Percentiles rank a stretch among this genome's conserved stretches.
These are phyloP conservation scores for Villa cingulata DNA, from an alignment of 2,888 invertebrate genomes.

Conservation along the genomic window DNA sequence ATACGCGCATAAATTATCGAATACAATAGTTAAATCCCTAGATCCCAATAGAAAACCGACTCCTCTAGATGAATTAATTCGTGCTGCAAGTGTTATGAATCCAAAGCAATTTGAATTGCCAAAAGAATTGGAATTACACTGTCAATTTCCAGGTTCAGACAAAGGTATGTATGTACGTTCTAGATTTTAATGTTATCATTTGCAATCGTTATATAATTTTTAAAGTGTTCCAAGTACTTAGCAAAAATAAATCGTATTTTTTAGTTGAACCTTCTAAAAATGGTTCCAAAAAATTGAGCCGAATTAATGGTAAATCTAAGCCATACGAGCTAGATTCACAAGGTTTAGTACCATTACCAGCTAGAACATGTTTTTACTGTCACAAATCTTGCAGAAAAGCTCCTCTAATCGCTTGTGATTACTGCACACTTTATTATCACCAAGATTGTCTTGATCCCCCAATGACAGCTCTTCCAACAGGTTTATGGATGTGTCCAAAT, in stretches of 20 bases:
- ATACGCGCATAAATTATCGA: constrained; percentile 21
- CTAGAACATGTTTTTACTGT: constrained; percentile 74
- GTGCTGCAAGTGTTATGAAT: constrained; percentile 73
- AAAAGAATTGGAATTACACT: constrained; percentile 59
- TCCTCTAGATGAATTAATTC: constrained; percentile 64
- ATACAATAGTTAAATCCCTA: constrained; percentile 27
- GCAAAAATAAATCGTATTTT: background rate
- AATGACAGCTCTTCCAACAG: constrained; percentile 71
- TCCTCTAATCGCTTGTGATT: constrained; percentile 84
- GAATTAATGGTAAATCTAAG: constrained; percentile 24
- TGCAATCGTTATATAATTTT: too few species aligned
- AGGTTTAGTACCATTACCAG: constrained; percentile 63
- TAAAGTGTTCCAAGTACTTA: too few species aligned
- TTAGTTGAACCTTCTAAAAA: constrained; percentile 25
- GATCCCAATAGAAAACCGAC: constrained; percentile 37
- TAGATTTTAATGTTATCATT: too few species aligned
- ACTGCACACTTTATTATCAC: constrained; percentile 80
- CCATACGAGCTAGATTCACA: constrained; percentile 44
- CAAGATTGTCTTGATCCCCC: constrained; percentile 92
- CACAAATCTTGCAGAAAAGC: constrained; percentile 69
- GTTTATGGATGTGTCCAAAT: constrained; percentile 96
- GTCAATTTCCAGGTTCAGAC: constrained; percentile 69
- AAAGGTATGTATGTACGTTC: constrained; percentile 41
- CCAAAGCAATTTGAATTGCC: constrained; percentile 85
- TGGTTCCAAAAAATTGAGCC: constrained; percentile 23